Conservation (phyloP, 2,113 vertebrate species). For the Melanerpes formicivorus region DNA sequence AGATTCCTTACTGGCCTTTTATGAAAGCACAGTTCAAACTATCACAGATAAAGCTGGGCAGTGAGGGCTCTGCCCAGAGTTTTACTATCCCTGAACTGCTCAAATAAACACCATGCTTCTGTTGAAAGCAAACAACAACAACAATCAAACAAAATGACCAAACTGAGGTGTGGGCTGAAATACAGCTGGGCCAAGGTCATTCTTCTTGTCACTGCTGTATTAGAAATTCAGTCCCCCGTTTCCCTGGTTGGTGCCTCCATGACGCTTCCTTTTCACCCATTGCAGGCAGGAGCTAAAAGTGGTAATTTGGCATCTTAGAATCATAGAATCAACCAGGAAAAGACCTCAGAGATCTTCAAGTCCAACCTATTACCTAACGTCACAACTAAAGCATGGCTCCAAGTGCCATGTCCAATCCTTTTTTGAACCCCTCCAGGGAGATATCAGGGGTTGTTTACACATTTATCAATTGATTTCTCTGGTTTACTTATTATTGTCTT, state of each 20-base stretch:
- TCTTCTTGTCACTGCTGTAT: background rate
- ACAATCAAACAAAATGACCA: background rate
- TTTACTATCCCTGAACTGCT: background rate
- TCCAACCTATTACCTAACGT: too few relatives aligned
- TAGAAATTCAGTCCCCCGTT: background rate
- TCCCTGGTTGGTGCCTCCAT: background rate
- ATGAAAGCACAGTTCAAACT: background rate
- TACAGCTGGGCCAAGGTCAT: background rate
- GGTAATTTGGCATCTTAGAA: background rate
- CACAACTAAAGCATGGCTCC: too few relatives aligned
- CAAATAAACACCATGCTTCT: background rate
- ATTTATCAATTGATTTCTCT: background rate
- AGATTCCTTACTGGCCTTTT: background rate
- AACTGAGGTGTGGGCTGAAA: background rate
- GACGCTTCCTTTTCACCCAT: background rate
- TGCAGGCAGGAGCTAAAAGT: background rate
- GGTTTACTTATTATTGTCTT: rapidly evolving
- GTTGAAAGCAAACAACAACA: background rate
- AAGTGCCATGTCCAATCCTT: too few relatives aligned
- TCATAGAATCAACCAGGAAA: too few relatives aligned
- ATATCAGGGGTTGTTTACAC: background rate
- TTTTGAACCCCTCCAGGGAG: too few relatives aligned
- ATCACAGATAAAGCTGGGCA: background rate
- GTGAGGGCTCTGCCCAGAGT: background rate
- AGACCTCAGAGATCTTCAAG: too few relatives aligned